Base-by-base conservation (phyloP, 53 echinoderm and acorn worm genomes). In the Stichopus horrens region DNA sequence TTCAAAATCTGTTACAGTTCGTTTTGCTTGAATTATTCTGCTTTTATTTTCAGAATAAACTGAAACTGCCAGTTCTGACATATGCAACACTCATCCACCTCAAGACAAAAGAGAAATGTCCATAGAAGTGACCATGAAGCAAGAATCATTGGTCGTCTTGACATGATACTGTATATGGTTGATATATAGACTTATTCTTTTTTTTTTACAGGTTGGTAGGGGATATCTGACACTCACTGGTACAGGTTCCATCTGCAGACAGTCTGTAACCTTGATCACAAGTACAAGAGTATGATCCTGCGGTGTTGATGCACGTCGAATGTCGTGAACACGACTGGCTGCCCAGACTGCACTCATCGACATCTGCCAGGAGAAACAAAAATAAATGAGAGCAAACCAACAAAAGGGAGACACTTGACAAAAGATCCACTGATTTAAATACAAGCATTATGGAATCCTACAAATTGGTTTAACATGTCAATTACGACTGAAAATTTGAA, bases 321-420 rank as follows among this genome's bases (percentile, higher is more conserved):
- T 84, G 84, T 54, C 60, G 60, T 6, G 84, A 21, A 84, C 84
- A 84, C 8, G 14, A 60, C 9, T 84, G 84, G 23, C 59, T 65
- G 59, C 66, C 84, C 22, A 84, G 59, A 60, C 60, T 65, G 16
- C 84, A 84, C 66, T 84, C 84, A 84, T 84, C 84, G 51, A 84
- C 60, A 65, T 84, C 84, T 84, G 84, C 51, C 59, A 84, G 6
- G 18, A 18, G 16, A 21, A 21, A 65, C 11, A 84, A 84, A 51
- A 19, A 23, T 23, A 53, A 54, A 79, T 4, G 9, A 79, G 9
- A 14, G 11, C 77, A 78, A 51, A 76, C 11, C 11, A 74, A 19
- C 37, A 2, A 37, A 11, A 67, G 3, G 67, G 67, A 14, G 67
- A 18, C 13, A 67, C 67, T 18, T 20, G 9, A 14, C 20, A 23